Conservation (phyloP, 2,888 invertebrate genomes). For the Vannuccia rotundouncinata region DNA sequence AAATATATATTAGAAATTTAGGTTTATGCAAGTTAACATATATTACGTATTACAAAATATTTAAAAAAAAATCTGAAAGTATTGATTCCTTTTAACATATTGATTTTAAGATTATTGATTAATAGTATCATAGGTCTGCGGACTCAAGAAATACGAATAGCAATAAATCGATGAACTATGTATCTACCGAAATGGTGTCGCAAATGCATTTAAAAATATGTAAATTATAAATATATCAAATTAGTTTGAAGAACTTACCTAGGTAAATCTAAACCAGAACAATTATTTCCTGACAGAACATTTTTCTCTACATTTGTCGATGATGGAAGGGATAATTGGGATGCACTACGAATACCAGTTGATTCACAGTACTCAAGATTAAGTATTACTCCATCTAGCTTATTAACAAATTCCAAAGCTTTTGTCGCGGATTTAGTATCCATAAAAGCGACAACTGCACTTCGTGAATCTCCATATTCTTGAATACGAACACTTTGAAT, state of each 20-base stretch:
- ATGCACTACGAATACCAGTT: conserved; percentile 6
- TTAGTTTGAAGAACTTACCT: neutral
- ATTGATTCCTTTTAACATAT: too few species aligned
- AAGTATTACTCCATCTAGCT: conserved; percentile 1
- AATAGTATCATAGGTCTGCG: too few species aligned
- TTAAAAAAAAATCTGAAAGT: too few species aligned
- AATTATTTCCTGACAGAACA: conserved; percentile 20
- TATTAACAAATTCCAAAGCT: conserved; percentile 34
- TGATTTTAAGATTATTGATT: too few species aligned
- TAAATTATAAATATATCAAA: neutral
- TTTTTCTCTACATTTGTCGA: conserved; percentile 11
- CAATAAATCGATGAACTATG: too few species aligned
- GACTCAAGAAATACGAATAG: too few species aligned
- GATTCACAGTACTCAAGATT: conserved; percentile 35
- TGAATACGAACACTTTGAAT: conserved; percentile 34
- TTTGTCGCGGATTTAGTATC: conserved; percentile 78
- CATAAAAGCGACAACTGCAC: conserved; percentile 64
- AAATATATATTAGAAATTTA: too few species aligned
- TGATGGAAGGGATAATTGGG: neutral
- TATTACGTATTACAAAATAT: too few species aligned
- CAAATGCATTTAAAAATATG: neutral
- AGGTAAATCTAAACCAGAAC: conserved; percentile 7
- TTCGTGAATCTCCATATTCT: conserved; percentile 25
- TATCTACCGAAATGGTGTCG: too few species aligned
- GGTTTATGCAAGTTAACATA: too few species aligned